A percentile compares a stretch with the other conserved stretches of the same genome.
phyloP scores from a whole-genome alignment of 2,888 invertebrate species.

The Cenopis cana region DNA sequence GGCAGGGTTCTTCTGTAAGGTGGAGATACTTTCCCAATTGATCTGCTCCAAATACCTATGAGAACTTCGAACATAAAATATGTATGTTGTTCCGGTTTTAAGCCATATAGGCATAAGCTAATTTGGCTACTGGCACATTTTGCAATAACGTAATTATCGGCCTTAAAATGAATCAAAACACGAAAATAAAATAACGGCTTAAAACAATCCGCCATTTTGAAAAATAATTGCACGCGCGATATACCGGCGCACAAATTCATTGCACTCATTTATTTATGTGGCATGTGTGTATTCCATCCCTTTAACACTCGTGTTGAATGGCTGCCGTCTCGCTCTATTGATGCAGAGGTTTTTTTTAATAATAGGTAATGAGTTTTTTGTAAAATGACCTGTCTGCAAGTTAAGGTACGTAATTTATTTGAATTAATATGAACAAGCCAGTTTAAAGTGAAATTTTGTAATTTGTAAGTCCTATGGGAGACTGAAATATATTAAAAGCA shows the following conservation, averaged over 20 bases:
- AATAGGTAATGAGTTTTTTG: conserved; percentile 11
- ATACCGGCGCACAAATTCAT: conserved; percentile 25
- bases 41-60: no score
- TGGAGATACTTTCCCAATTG: no score
- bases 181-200: background rate
- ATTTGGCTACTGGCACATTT: no score
- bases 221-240: conserved; percentile 30
- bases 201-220: background rate
- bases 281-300: conserved; percentile 11
- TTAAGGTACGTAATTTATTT: conserved; percentile 11
- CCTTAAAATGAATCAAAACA: background rate
- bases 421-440: background rate
- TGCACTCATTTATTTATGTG: conserved; percentile 32
- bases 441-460: conserved; percentile 2
- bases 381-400: conserved; percentile 12
- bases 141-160: no score
- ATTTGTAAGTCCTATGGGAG: background rate
- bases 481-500: background rate
- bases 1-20: no score
- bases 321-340: background rate
- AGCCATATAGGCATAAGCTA: no score
- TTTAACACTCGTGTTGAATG: background rate
- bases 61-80: no score
- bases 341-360: conserved; percentile 26
- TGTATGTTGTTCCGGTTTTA: no score